These are phyloP conservation scores for Coleophora deauratella DNA, from an alignment of 2,888 invertebrate species.

Conservation along the genomic window DNA sequence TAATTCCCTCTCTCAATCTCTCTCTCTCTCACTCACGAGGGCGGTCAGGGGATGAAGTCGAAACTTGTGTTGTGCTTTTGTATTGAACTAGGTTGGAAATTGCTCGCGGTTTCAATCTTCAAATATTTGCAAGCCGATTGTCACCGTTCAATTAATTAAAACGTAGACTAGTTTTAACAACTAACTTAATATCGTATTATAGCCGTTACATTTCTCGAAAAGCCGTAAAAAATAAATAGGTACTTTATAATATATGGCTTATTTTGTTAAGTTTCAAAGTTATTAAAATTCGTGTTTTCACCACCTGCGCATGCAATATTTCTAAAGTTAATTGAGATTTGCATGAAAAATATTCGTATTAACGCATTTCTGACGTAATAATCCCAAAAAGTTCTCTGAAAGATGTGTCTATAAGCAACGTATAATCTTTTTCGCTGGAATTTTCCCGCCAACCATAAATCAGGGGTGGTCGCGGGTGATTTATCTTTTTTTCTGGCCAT, in stretches of 20 bases:
- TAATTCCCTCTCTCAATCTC: slow-evolving; percentile 16
- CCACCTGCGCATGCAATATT: too few species aligned
- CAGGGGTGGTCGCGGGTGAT: slow-evolving; percentile 33
- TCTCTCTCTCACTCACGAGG: slow-evolving; percentile 16
- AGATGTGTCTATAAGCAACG: slow-evolving; percentile 23
- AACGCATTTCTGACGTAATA: slow-evolving; percentile 15
- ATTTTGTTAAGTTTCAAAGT: too few species aligned
- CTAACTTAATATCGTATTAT: too few species aligned
- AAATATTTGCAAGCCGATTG: slow-evolving; percentile 22
- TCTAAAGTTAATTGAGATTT: slow-evolving; percentile 13
- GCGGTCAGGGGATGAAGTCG: slow-evolving; percentile 13
- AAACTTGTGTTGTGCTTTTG: too few species aligned
- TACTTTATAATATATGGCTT: too few species aligned
- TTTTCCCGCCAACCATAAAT: slow-evolving; percentile 39
- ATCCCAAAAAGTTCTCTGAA: slow-evolving; percentile 34
- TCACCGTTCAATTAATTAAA: slow-evolving; percentile 16
- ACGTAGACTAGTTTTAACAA: not conserved
- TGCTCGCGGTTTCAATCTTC: slow-evolving; percentile 13
- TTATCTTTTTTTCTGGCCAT: slow-evolving; percentile 34
- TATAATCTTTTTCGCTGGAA: slow-evolving; percentile 23
- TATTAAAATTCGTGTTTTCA: too few species aligned
- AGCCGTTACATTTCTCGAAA: too few species aligned
- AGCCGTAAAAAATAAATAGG: too few species aligned
- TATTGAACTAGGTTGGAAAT: slow-evolving; percentile 16
- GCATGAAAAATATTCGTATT: slow-evolving; percentile 21